Evolutionary conservation across 1,140 invertebrate species (phyloP), one percentile per base, ranked within the genome.

Genomic region (Drosophila obscura): DNA sequence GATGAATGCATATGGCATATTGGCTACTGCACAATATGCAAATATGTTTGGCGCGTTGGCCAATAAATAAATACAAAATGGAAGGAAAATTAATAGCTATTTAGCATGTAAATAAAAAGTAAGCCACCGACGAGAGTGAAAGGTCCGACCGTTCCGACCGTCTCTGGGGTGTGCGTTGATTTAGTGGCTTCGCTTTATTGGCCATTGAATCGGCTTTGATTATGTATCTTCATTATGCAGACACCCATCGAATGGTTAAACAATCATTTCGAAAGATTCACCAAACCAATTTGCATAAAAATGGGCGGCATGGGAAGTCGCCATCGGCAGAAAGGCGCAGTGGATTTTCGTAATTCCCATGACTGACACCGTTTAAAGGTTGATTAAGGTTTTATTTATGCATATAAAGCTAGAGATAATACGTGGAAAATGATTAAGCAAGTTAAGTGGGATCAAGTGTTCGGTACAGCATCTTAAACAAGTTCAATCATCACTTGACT

Each of bases 51-150:
- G 28, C 56, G 35, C 35, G 9, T 71, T 59, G 45, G 55, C 64
- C 48, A 71, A 75, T 61, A 80, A 45, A 61, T 62, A 81, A 39
- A 46, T 59, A 74, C 11, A 77, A 71, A 62, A 62, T 49, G 53
- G 56, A 39, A 45, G 11, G 57, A 52, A 72, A 55, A 41, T 65
- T 52, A 63, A 77, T 48, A 65, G 16, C 51, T 73, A 65, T 87
- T 84, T 85, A 87, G 78, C 82, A 82, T 82, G 62, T 58, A 71
- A 85, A 85, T 87, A 39, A 39, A 39, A 39, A 13, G 35, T 39
- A 78, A 72, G 31, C 62, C 35, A 74, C 67, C 49, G 55, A 41
- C 41, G 65, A 75, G 82, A 85, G 82, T 85, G 82, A 85, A 85
- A 78, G 82, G 82, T 52, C n/a, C 39, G 41, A 44, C 4, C 9